Conservation (phyloP, 1,140 invertebrate genomes). For the Zaprionus vittiger region DNA sequence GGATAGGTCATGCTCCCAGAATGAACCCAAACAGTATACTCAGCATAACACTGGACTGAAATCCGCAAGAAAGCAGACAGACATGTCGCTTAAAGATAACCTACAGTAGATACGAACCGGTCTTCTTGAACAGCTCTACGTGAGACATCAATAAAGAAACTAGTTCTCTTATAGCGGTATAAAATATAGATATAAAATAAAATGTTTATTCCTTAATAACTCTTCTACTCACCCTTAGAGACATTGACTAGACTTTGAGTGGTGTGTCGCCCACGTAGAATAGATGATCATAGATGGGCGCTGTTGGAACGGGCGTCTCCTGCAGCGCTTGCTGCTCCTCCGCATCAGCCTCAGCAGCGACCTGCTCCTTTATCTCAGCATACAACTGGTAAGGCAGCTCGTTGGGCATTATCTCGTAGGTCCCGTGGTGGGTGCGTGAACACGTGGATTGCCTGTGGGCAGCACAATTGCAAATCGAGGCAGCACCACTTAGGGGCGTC, state of each 20-base stretch:
- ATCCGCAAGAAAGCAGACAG: no score
- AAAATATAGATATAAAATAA: no score
- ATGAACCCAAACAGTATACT: no score
- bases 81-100: no score
- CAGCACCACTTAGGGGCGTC: constrained; percentile 65
- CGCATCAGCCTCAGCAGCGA: background rate
- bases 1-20: no score
- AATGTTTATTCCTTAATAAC: no score
- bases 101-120: no score
- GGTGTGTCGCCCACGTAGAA: constrained; percentile 47
- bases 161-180: no score
- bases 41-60: no score
- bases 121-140: no score
- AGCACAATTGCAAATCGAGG: constrained; percentile 73
- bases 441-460: constrained; percentile 56
- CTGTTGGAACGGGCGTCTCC: constrained; percentile 19
- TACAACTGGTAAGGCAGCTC: constrained; percentile 72
- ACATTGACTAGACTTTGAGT: constrained; percentile 27
- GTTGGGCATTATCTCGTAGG: constrained; percentile 66
- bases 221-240: background rate
- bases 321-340: background rate
- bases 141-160: no score
- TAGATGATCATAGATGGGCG: constrained; percentile 68
- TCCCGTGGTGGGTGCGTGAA: constrained; percentile 64
- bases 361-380: constrained; percentile 69